phyloP scores from a whole-genome alignment of 2,888 invertebrate genomes.

The Tenthredo notha region DNA sequence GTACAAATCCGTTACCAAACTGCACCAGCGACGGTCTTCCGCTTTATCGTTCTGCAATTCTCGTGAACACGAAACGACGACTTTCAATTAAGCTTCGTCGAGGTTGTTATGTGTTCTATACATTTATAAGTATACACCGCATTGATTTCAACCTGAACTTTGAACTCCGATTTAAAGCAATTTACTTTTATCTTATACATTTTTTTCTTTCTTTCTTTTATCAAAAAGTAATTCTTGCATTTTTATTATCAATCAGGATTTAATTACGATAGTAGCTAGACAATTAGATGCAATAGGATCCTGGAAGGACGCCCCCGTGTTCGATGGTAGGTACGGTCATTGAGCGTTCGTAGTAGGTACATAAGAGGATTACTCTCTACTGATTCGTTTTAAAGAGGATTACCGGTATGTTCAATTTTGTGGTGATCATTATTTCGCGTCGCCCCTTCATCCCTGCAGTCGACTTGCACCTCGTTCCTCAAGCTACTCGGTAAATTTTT shows the following conservation, averaged over 20 bases:
- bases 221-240: neutral
- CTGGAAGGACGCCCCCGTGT: neutral
- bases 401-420: constrained; percentile 44
- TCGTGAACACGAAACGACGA: constrained; percentile 25
- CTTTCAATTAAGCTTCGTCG: constrained; percentile 13
- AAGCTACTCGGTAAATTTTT: neutral
- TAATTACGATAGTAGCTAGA: neutral
- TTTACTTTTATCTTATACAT: neutral
- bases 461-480: constrained; percentile 7
- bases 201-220: neutral
- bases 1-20: constrained; percentile 72
- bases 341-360: constrained; percentile 28
- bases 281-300: neutral
- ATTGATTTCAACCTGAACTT: neutral
- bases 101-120: neutral
- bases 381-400: constrained; percentile 52
- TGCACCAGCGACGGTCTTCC: constrained; percentile 7
- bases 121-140: neutral
- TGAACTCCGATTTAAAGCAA: neutral
- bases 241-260: neutral
- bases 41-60: constrained; percentile 40
- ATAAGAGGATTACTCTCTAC: constrained; percentile 44
- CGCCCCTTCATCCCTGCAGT: neutral
- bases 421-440: constrained; percentile 43
- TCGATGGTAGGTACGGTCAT: neutral